Conservation (phyloP, 2,113 vertebrate genomes). For the Tachuris rubrigastra region DNA sequence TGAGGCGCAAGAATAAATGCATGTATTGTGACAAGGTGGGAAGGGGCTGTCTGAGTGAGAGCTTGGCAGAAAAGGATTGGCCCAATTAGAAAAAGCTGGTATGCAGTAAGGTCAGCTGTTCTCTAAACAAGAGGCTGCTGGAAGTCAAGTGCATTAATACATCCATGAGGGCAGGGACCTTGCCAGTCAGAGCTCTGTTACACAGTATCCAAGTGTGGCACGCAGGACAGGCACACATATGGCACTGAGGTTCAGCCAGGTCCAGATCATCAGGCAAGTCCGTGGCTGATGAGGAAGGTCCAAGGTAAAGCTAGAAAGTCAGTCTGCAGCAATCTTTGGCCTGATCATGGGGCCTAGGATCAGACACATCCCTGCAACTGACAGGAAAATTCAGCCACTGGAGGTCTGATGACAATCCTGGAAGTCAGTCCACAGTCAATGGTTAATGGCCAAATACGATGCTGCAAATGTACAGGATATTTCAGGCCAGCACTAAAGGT, state of each 20-base stretch:
- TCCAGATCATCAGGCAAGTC: neutral
- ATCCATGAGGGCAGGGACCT: neutral
- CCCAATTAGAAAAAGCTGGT: neutral
- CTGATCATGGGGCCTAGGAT: neutral
- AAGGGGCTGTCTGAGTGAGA: neutral
- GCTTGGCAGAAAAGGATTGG: neutral
- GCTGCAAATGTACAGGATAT: neutral
- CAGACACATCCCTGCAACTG: neutral
- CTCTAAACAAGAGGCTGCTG: neutral
- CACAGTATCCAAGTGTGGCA: neutral
- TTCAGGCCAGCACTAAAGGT: neutral
- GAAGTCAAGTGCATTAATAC: neutral
- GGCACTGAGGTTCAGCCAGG: neutral
- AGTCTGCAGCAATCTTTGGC: neutral
- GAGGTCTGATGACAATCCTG: neutral
- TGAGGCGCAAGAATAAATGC: neutral
- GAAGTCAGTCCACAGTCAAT: neutral
- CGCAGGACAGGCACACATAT: neutral
- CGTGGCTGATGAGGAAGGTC: neutral
- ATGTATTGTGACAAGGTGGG: neutral
- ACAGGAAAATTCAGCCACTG: neutral
- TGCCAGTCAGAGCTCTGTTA: neutral
- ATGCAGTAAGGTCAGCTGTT: neutral
- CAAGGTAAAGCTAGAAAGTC: neutral
- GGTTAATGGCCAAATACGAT: no score